Evolutionary conservation across 2,797 vertebrate genomes (phyloP).

Genomic region (Anguilla pacifica): DNA sequence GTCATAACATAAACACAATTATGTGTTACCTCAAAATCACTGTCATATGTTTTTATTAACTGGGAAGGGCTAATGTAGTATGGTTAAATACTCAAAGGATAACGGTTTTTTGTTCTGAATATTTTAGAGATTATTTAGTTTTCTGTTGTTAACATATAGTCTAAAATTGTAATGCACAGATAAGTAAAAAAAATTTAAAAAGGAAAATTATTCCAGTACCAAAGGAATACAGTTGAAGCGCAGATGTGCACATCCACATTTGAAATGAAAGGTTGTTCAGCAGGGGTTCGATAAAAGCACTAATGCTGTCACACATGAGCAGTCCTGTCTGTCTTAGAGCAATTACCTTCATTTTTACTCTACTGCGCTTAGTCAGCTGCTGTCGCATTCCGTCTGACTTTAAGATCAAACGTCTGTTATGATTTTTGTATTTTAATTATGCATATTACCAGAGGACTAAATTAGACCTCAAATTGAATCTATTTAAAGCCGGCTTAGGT

Average conservation of each 20-base stretch:
- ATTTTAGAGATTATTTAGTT: not conserved
- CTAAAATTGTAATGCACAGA: constrained; percentile 25
- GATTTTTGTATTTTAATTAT: constrained; percentile 43
- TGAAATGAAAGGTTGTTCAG: constrained; percentile 36
- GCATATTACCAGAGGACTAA: constrained; percentile 29
- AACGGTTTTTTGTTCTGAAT: not conserved
- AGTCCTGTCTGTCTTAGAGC: constrained; percentile 29
- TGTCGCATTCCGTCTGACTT: constrained; percentile 22
- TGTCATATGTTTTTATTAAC: not conserved
- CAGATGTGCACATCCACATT: constrained; percentile 33
- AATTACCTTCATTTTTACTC: constrained; percentile 26
- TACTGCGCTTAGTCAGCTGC: constrained; percentile 5
- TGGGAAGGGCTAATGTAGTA: not conserved
- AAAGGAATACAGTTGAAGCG: constrained; percentile 43
- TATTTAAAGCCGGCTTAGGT: constrained; percentile 42
- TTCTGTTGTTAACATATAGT: not conserved
- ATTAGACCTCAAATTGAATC: constrained; percentile 33
- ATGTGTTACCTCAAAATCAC: not conserved
- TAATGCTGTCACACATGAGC: constrained; percentile 27
- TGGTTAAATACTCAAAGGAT: not conserved
- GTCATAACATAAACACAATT: not conserved
- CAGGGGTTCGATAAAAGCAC: constrained; percentile 40
- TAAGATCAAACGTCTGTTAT: constrained; percentile 44
- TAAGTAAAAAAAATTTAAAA: constrained; percentile 42
- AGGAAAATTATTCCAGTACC: constrained; percentile 35